Base-by-base conservation (phyloP, 2,797 vertebrate species). In the Sebastes diploproa region DNA sequence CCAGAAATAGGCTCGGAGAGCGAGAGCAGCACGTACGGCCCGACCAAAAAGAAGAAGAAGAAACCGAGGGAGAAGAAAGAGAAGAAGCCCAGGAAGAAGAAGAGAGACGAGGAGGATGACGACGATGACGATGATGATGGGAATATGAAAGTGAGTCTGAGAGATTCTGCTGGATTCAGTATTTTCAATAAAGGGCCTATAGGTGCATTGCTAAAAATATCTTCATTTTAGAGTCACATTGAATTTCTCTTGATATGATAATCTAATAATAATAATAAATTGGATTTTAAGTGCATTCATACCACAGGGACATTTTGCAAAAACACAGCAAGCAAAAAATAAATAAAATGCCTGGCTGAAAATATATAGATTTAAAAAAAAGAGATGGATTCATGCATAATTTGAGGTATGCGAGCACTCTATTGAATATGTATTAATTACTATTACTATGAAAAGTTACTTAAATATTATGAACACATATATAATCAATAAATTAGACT, bases 41-140 rank as follows among this genome's bases (percentile, higher is more conserved):
- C 96, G 1, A 96, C 96, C 84, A 99, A 99, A 82, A 99, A 98
- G 93, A 99, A 98, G 88, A 99, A 99, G 93, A 99, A 99, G 89
- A 99, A 98, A 73, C 95, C 97, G 38, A 98, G 95, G 89, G 98
- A 99, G 85, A 99, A 97, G 92, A 99, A 97, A 72, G 98, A 99
- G 91, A 98, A 97, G 82, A 99, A 98, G 84, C 92, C 95, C 56
- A 97, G 97, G 86, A 95, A 96, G 69, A 97, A 96, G 87, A 99
- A 97, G 95, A 97, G 97, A 82, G 98, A 97, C 0, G 97, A 97
- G 0, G 98, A 99, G 0, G 98, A 63, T 22, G 96, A 86, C 0
- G 96, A 96, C 0, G 97, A 98, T 0, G 96, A 96, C 0, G 97
- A 59, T 63, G 96, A 87, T 2, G 96, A 96, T 7, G 95, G 93